Evolutionary conservation across 2,888 invertebrate species (phyloP).

Genomic region (Meta bourneti): DNA sequence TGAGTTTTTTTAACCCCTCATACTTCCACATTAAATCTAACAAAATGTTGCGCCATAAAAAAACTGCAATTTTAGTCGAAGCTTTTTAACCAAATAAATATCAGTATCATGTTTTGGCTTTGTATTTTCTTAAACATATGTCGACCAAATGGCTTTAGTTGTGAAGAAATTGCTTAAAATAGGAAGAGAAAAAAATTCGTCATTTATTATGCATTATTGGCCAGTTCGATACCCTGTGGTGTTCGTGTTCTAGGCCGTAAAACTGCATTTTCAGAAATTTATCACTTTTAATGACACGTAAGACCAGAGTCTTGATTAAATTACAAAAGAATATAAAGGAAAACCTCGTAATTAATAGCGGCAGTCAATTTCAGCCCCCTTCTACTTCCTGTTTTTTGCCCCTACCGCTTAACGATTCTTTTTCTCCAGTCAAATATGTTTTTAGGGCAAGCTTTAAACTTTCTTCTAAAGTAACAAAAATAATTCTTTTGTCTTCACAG

Average conservation of each 20-base stretch:
- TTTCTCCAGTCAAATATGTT: conserved; percentile 41
- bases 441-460: conserved; percentile 48
- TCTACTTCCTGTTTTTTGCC: conserved; percentile 36
- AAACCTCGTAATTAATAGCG: conserved; percentile 63
- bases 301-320: conserved; percentile 69
- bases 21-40: conserved; percentile 7
- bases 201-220: conserved; percentile 71
- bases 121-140: conserved; percentile 63
- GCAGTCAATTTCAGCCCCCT: conserved; percentile 62
- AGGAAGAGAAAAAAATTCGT: conserved; percentile 37
- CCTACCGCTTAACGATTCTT: conserved; percentile 50
- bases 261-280: conserved; percentile 67
- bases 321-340: conserved; percentile 58
- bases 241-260: conserved; percentile 46
- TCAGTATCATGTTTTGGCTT: conserved; percentile 28
- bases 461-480: conserved; percentile 43
- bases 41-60: neutral
- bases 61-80: conserved; percentile 4
- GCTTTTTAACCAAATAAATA: conserved; percentile 30
- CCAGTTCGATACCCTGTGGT: conserved; percentile 28
- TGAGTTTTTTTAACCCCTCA: neutral
- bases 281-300: conserved; percentile 74
- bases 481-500: conserved; percentile 45
- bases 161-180: conserved; percentile 51
- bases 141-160: conserved; percentile 48